Evolutionary conservation across 1,140 invertebrate species (phyloP), one percentile per base, ranked within the genome.

Genomic region (Mamestra configurata): DNA sequence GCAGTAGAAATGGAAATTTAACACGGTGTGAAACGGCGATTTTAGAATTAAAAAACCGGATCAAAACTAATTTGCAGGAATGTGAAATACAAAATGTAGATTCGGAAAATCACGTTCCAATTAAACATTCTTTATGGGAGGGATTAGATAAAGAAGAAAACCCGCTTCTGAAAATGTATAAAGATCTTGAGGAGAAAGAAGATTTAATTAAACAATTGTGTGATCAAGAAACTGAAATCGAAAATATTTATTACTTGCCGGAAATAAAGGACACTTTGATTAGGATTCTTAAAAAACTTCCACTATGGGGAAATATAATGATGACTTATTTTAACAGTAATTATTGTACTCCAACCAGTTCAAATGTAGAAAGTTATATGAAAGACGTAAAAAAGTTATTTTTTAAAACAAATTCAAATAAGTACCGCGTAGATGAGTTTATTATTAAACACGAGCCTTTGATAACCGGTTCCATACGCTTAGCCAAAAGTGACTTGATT

Each of bases 401-500:
- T 51, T 51, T 51, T 51, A 51, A 51, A 51, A 51, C 46, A 51
- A 51, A 51, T 51, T 51, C 46, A 51, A 51, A 51, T 51, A 51
- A 51, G 46, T 51, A 51, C 46, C 46, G 46, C 46, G 46, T 51
- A 51, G 46, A 51, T 51, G 46, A 51, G 46, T 51, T 51, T 51
- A 51, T 51, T 51, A 51, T 51, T 51, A 51, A 51, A 51, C 46
- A 51, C 46, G 46, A 51, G 46, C 46, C 46, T 51, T 51, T 51
- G 46, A 51, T 51, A 51, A 51, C 46, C 46, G 46, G 46, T 51
- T 51, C 46, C 46, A 51, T 51, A 51, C 46, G 46, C 46, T 51
- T 51, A 51, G 46, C 46, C 46, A 51, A 51, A 51, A 51, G 46
- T 51, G 46, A 51, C 46, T 11, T 51, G 46, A 51, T 51, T 51